phyloP scores from a whole-genome alignment of 2,888 invertebrate species.

The Yponomeuta malinellus region DNA sequence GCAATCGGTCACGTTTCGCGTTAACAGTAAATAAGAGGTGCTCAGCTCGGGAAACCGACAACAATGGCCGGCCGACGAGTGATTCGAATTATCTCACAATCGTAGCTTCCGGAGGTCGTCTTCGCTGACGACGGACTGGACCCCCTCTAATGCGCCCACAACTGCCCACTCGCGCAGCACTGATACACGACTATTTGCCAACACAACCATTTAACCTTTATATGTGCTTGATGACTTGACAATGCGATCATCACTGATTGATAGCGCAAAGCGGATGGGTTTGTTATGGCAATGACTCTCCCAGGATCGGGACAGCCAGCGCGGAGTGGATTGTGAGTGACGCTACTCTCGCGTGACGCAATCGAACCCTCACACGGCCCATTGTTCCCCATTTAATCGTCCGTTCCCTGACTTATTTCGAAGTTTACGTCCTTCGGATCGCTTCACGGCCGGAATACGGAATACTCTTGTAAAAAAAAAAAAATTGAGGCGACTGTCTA shows the following conservation, averaged over 20 bases:
- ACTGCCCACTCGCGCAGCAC: constrained; percentile 5
- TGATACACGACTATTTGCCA: not conserved
- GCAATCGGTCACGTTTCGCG: constrained; percentile 4
- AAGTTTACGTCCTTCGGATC: constrained; percentile 13
- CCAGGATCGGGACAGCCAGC: not conserved
- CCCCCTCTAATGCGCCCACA: not conserved
- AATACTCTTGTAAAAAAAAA: constrained; percentile 8
- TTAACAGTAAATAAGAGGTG: constrained; percentile 17
- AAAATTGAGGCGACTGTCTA: not conserved
- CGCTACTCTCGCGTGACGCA: constrained; percentile 18
- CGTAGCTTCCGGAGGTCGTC: constrained; percentile 51
- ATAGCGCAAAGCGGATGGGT: constrained; percentile 2
- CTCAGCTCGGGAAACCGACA: constrained; percentile 44
- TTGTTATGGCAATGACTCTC: not conserved
- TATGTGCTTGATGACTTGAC: constrained; percentile 11
- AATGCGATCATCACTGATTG: constrained; percentile 12
- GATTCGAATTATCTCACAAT: constrained; percentile 70
- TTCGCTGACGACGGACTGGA: not conserved
- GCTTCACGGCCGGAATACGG: constrained; percentile 17
- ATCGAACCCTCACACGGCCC: constrained; percentile 13
- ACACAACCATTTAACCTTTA: constrained; percentile 2
- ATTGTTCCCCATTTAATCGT: constrained; percentile 15
- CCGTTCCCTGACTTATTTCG: constrained; percentile 6
- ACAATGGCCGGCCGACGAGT: constrained; percentile 50
- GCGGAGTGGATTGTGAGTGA: not conserved